A percentile compares a stretch with the other conserved stretches of the same genome.
Evolutionary conservation across 2,113 vertebrate genomes (phyloP).

Genomic region (Pseudonaja textilis): DNA sequence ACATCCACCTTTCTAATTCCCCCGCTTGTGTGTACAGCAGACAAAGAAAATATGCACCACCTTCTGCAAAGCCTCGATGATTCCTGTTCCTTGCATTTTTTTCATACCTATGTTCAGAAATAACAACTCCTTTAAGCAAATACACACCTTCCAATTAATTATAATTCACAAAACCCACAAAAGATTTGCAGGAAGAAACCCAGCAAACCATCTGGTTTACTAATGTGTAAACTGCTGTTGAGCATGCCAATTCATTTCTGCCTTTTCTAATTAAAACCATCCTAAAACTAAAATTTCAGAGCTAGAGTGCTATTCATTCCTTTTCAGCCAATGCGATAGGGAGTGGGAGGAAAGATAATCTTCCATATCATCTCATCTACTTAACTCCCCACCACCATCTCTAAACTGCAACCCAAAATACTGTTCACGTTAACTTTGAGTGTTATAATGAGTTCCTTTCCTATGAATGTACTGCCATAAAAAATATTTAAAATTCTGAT

Average conservation of each 20-base stretch:
- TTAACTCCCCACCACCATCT: background rate
- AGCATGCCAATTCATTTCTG: background rate
- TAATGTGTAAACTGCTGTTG: background rate
- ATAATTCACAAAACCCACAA: constrained; percentile 20
- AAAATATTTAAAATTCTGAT: background rate
- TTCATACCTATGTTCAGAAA: background rate
- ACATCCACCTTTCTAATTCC: background rate
- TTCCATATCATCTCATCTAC: fast-evolving
- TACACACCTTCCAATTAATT: constrained; percentile 22
- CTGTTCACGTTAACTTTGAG: fast-evolving
- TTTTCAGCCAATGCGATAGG: fast-evolving
- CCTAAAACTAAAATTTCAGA: fast-evolving
- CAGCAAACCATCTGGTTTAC: background rate
- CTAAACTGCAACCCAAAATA: background rate
- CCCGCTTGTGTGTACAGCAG: background rate
- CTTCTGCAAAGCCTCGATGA: constrained; percentile 4
- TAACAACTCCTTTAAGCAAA: background rate
- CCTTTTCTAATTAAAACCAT: background rate
- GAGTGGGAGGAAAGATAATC: background rate
- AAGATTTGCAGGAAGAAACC: background rate
- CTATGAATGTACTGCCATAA: background rate
- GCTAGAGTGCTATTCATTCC: constrained; percentile 15
- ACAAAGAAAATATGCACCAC: background rate
- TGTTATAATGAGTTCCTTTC: constrained; percentile 9
- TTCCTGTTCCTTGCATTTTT: background rate